phyloP scores from a whole-genome alignment of 2,888 invertebrate species.

The Dasypolia templi region DNA sequence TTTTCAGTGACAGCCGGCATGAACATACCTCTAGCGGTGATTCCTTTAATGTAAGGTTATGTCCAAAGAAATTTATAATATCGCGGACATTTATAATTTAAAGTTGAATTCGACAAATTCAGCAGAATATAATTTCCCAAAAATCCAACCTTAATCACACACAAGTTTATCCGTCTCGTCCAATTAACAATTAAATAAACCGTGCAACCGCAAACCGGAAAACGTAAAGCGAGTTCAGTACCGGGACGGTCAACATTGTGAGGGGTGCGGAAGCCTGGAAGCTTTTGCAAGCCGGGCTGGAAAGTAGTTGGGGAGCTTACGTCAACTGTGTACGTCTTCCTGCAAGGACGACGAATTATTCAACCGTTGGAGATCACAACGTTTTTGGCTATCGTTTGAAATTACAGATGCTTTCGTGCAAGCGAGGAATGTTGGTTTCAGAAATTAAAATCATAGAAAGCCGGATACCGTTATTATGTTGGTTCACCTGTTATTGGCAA shows the following conservation, averaged over 20 bases:
- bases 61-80: no score
- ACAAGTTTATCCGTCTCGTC: background rate
- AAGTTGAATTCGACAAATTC: no score
- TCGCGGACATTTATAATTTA: no score
- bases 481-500: no score
- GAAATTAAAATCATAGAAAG: no score
- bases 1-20: no score
- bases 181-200: slow-evolving; percentile 28
- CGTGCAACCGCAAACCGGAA: slow-evolving; percentile 27
- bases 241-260: slow-evolving; percentile 30
- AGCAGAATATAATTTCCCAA: background rate
- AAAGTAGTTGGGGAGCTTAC: slow-evolving; percentile 30
- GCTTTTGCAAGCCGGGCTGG: slow-evolving; percentile 23
- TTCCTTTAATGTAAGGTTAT: no score
- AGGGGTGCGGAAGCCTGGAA: slow-evolving; percentile 38
- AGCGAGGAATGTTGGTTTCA: background rate
- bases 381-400: background rate
- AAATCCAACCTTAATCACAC: background rate
- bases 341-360: slow-evolving; percentile 50
- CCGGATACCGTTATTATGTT: no score
- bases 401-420: slow-evolving; percentile 2
- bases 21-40: no score
- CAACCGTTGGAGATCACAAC: slow-evolving; percentile 32
- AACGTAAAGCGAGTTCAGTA: slow-evolving; percentile 1
- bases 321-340: slow-evolving; percentile 47